A percentile compares a stretch with the other conserved stretches of the same genome.
Evolutionary conservation across 2,113 vertebrate genomes (phyloP).

Genomic region (Dipodomys stephensi): DNA sequence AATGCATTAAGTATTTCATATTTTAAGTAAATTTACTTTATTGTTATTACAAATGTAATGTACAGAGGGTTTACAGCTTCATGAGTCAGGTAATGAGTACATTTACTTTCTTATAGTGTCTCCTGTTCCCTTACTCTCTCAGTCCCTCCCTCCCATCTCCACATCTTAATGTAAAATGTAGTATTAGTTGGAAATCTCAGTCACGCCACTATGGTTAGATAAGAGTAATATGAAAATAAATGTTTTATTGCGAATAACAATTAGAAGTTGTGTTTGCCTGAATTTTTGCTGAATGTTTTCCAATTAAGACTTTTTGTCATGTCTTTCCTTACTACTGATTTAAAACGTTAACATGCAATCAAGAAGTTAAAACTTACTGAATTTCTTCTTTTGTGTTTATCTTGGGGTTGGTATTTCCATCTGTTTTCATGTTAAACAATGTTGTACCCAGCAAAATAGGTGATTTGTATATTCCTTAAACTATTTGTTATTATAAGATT

Average conservation of each 20-base stretch:
- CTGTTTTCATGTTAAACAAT: neutral
- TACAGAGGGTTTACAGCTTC: too few species aligned
- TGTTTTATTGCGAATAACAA: conserved; percentile 34
- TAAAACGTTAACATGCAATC: conserved; percentile 29
- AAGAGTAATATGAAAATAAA: conserved; percentile 40
- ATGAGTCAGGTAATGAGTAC: too few species aligned
- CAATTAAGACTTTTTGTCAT: conserved; percentile 21
- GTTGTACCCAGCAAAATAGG: neutral
- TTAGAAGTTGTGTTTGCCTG: neutral
- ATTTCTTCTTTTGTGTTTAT: neutral
- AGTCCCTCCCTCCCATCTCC: too few species aligned
- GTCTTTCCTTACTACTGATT: conserved; percentile 3
- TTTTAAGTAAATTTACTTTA: too few species aligned
- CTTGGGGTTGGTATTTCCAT: neutral
- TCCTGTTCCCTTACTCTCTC: too few species aligned
- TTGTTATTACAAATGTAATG: too few species aligned
- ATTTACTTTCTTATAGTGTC: too few species aligned
- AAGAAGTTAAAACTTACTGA: conserved; percentile 30
- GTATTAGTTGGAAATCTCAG: neutral
- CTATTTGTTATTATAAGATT: neutral
- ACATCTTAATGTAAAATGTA: neutral
- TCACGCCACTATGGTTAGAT: conserved; percentile 15
- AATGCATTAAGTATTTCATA: neutral
- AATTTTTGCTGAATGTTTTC: neutral
- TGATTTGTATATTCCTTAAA: neutral